Conservation (phyloP, 2,113 vertebrate species). For the Ictalurus furcatus region DNA sequence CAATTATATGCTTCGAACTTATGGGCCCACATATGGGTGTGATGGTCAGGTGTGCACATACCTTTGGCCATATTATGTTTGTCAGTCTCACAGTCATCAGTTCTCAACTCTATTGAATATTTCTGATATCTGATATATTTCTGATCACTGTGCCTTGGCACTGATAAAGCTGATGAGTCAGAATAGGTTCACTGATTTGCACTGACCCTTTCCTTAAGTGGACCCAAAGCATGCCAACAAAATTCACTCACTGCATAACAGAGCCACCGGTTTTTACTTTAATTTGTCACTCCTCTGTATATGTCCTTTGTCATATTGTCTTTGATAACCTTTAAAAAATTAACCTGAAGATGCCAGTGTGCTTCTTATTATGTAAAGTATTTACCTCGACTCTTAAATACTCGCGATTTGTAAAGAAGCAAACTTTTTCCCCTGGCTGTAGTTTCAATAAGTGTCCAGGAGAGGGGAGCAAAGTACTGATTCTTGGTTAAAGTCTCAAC, state of each 20-base stretch:
- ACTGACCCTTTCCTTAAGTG: not conserved
- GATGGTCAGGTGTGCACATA: not conserved
- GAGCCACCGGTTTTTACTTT: not conserved
- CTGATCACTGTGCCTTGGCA: not conserved
- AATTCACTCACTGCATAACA: not conserved
- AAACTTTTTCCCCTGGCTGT: not conserved
- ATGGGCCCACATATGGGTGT: not conserved
- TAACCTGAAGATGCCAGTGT: not conserved
- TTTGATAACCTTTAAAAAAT: not conserved
- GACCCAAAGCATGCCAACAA: not conserved
- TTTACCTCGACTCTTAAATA: not conserved
- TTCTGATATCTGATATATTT: no score
- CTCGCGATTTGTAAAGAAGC: not conserved
- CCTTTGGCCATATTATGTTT: not conserved
- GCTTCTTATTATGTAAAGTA: not conserved
- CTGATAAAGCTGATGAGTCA: not conserved
- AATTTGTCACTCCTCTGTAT: not conserved
- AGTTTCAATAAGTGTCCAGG: not conserved
- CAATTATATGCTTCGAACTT: no score
- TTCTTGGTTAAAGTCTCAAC: not conserved
- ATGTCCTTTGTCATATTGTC: not conserved
- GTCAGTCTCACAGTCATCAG: not conserved
- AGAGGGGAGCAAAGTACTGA: conserved; percentile 23
- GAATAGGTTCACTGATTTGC: not conserved
- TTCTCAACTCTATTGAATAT: not conserved